Conservation (phyloP, 2,113 vertebrate genomes). For the Hippocampus comes region DNA sequence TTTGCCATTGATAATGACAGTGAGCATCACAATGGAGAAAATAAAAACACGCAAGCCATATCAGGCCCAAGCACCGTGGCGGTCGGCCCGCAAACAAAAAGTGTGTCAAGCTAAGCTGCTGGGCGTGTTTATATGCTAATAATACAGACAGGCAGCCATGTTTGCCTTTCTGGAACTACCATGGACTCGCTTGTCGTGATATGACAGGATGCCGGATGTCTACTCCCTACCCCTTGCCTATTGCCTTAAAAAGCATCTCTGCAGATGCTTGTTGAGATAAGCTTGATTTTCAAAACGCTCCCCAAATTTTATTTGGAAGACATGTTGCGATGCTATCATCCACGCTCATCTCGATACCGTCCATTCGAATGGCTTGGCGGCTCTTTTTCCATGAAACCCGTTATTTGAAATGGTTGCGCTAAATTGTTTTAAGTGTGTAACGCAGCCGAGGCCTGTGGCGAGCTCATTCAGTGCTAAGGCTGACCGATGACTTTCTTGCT, state of each 20-base stretch:
- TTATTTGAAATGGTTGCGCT: conserved; percentile 45
- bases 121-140: conserved; percentile 61
- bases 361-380: conserved; percentile 38
- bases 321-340: not conserved
- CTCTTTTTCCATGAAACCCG: not conserved
- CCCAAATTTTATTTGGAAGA: not conserved
- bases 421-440: conserved; percentile 23
- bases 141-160: conserved; percentile 52
- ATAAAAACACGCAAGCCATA: conserved; percentile 60
- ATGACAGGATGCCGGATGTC: conserved; percentile 22
- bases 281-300: not conserved
- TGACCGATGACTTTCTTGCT: conserved; percentile 4
- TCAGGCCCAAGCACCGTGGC: conserved; percentile 60
- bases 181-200: conserved; percentile 33
- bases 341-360: not conserved
- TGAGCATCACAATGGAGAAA: conserved; percentile 45
- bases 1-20: conserved; percentile 68
- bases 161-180: conserved; percentile 40
- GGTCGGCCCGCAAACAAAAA: conserved; percentile 57
- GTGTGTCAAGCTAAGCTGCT: conserved; percentile 57
- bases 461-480: not conserved
- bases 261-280: not conserved
- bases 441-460: conserved; percentile 14
- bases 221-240: too few species aligned
- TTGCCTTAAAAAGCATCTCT: not conserved